A percentile compares a stretch with the other conserved stretches of the same genome.
Conservation (phyloP, 2,113 vertebrate species). For the Callipepla californica region DNA sequence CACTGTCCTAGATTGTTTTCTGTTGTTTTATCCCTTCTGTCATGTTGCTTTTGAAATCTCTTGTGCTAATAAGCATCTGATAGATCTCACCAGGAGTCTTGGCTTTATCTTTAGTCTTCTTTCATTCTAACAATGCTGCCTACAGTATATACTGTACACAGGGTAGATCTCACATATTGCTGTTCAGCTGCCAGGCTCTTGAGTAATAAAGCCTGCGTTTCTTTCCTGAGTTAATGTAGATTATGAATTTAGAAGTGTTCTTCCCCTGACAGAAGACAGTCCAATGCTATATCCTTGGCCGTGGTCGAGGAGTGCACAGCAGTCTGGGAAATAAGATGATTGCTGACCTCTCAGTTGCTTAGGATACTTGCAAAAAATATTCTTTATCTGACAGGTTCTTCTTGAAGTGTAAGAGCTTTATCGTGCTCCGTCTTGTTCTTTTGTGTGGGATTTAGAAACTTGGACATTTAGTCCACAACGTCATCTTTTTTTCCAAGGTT, state of each 20-base stretch:
- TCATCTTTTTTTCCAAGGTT: background rate
- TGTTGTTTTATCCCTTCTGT: conserved; percentile 60
- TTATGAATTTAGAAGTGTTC: conserved; percentile 4
- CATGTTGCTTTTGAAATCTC: conserved; percentile 47
- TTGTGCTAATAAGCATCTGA: conserved; percentile 55
- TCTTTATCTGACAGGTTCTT: background rate
- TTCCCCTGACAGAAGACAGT: background rate
- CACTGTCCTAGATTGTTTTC: conserved; percentile 24
- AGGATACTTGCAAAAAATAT: background rate
- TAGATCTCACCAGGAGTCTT: conserved; percentile 68
- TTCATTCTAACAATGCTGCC: conserved; percentile 58
- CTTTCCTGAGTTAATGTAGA: conserved; percentile 36
- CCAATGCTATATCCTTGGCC: background rate
- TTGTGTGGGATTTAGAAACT: background rate
- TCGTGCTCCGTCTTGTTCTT: background rate
- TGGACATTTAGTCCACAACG: background rate
- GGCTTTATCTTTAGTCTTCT: conserved; percentile 62
- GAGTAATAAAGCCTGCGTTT: conserved; percentile 28
- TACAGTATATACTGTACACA: conserved; percentile 65
- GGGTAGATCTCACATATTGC: conserved; percentile 39
- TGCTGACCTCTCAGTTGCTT: background rate
- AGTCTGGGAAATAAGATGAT: background rate
- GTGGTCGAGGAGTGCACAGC: background rate
- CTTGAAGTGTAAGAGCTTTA: background rate
- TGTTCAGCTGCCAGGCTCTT: conserved; percentile 69